Evolutionary conservation across 2,888 invertebrate genomes (phyloP).

Genomic region (Lithophane semibrunnea): DNA sequence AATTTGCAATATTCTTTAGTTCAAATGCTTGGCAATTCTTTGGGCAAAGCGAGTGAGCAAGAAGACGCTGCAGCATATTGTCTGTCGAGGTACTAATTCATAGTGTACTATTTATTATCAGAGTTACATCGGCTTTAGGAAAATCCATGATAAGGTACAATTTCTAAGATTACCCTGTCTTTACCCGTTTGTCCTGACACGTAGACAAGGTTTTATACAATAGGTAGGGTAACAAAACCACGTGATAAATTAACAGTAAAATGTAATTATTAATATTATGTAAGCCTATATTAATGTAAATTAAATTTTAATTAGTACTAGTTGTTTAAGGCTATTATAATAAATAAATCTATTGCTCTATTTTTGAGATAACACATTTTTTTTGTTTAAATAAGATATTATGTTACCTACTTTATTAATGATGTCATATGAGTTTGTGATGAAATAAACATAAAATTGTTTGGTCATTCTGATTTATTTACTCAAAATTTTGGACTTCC

Average conservation of each 20-base stretch:
- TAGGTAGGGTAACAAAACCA: slow-evolving; percentile 83
- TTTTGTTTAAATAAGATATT: slow-evolving; percentile 72
- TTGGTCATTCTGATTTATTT: slow-evolving; percentile 73
- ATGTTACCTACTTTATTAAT: slow-evolving; percentile 77
- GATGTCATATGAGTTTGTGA: slow-evolving; percentile 81
- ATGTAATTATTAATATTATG: slow-evolving; percentile 74
- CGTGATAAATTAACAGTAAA: slow-evolving; percentile 87
- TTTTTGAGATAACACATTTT: slow-evolving; percentile 75
- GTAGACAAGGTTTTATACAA: slow-evolving; percentile 65
- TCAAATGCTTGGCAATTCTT: slow-evolving; percentile 6
- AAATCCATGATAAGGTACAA: slow-evolving; percentile 57
- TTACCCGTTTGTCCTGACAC: slow-evolving; percentile 35
- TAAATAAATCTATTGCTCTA: slow-evolving; percentile 74
- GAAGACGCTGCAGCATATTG: not conserved
- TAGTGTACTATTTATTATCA: slow-evolving; percentile 62
- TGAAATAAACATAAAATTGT: slow-evolving; percentile 86
- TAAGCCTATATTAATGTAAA: slow-evolving; percentile 78
- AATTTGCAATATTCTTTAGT: not conserved
- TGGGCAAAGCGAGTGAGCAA: not conserved
- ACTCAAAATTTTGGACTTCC: slow-evolving; percentile 2
- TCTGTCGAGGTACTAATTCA: slow-evolving; percentile 60
- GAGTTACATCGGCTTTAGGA: slow-evolving; percentile 57
- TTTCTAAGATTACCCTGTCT: slow-evolving; percentile 49
- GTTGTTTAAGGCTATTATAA: slow-evolving; percentile 78
- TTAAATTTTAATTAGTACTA: slow-evolving; percentile 75